Conservation (phyloP, 1,140 invertebrate species). For the Zaprionus tsacasi region DNA sequence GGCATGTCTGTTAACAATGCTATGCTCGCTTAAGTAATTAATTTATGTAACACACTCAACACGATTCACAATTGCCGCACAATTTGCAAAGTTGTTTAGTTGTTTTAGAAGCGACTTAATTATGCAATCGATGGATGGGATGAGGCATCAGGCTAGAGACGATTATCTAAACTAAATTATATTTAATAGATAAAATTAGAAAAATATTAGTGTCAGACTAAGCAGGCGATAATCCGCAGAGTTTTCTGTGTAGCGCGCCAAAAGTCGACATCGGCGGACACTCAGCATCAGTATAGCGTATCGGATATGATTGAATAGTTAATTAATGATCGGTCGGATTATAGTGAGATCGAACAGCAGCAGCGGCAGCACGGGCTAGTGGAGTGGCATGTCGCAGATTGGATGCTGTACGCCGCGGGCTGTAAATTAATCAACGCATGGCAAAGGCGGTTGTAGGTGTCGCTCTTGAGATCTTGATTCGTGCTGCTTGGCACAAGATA, state of each 20-base stretch:
- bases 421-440: slow-evolving; percentile 73
- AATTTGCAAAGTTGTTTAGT: slow-evolving; percentile 34
- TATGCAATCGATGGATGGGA: neutral
- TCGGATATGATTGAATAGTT: slow-evolving; percentile 78
- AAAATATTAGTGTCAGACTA: slow-evolving; percentile 16
- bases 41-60: slow-evolving; percentile 65
- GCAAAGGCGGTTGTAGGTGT: slow-evolving; percentile 54
- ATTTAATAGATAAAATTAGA: slow-evolving; percentile 9
- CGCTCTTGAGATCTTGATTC: slow-evolving; percentile 58
- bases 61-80: slow-evolving; percentile 36
- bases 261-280: slow-evolving; percentile 19
- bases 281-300: slow-evolving; percentile 49
- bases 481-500: slow-evolving; percentile 25
- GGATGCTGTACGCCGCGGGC: slow-evolving; percentile 70
- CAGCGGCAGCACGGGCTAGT: neutral
- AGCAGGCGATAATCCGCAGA: slow-evolving; percentile 17
- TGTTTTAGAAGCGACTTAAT: slow-evolving; percentile 35
- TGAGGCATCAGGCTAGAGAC: neutral
- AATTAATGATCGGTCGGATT: slow-evolving; percentile 73
- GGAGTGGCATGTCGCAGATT: slow-evolving; percentile 32
- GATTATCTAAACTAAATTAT: too few species aligned
- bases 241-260: slow-evolving; percentile 25
- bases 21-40: slow-evolving; percentile 60
- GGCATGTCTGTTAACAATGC: slow-evolving; percentile 39
- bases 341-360: slow-evolving; percentile 34